A percentile compares a stretch with the other conserved stretches of the same genome.
Evolutionary conservation across 23 tunicate species (phyloP).

Genomic region (Halocynthia roretzi): DNA sequence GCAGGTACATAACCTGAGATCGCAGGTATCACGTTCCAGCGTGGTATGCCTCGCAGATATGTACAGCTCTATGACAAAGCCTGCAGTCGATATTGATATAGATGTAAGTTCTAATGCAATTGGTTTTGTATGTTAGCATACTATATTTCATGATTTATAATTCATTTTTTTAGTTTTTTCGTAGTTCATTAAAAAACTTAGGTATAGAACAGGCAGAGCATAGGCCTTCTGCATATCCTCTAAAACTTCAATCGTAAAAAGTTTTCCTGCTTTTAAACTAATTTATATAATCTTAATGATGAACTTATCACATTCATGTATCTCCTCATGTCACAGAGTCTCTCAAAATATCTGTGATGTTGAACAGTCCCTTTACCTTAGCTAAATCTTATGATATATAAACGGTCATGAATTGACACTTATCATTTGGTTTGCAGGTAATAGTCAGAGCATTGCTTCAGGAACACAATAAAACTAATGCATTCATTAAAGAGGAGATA

Average conservation of each 20-base stretch:
- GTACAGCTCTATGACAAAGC: constrained; percentile 49
- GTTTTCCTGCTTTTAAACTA: constrained; percentile 2
- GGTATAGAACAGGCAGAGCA: too few relatives aligned
- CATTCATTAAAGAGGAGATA: constrained; percentile 72
- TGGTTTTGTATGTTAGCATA: too few relatives aligned
- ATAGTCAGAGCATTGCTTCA: constrained; percentile 37
- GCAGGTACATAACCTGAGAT: constrained; percentile 73
- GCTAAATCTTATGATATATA: too few relatives aligned
- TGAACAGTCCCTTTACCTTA: too few relatives aligned
- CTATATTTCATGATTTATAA: too few relatives aligned
- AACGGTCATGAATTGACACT: neutral
- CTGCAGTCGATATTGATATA: constrained; percentile 42
- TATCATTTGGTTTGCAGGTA: constrained; percentile 30
- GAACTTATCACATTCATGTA: too few relatives aligned
- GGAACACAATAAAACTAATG: constrained; percentile 52
- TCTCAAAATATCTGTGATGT: neutral
- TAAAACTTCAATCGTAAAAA: neutral
- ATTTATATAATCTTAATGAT: neutral
- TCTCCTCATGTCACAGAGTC: neutral
- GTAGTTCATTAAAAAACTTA: too few relatives aligned
- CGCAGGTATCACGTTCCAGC: constrained; percentile 76
- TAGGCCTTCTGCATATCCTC: too few relatives aligned
- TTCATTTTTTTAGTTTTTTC: too few relatives aligned
- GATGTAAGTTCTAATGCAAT: constrained; percentile 36
- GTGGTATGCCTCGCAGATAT: constrained; percentile 53